Evolutionary conservation across 1,140 invertebrate species (phyloP).

Genomic region (Arctopsyche grandis): DNA sequence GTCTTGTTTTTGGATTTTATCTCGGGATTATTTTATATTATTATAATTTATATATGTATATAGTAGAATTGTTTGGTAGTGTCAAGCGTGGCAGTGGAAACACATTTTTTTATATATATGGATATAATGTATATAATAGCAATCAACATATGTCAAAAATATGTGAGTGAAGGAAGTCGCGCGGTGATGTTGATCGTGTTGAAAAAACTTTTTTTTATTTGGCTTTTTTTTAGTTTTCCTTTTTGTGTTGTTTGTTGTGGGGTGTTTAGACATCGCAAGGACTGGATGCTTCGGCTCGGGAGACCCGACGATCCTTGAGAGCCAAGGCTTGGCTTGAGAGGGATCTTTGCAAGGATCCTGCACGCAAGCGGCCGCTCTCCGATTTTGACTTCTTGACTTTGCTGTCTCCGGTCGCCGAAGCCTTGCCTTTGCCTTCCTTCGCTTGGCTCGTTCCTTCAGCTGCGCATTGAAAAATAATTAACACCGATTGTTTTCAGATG

Average conservation of each 20-base stretch:
- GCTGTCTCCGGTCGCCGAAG: slow-evolving; percentile 62
- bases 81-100: too few species aligned
- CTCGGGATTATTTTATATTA: too few species aligned
- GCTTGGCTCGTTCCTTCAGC: slow-evolving; percentile 62
- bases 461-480: neutral
- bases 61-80: too few species aligned
- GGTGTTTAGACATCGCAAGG: slow-evolving; percentile 50
- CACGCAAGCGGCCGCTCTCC: slow-evolving; percentile 54
- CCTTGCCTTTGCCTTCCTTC: slow-evolving; percentile 65
- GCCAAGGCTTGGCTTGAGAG: slow-evolving; percentile 61
- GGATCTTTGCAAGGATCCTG: slow-evolving; percentile 58
- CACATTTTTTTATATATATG: too few species aligned
- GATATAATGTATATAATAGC: too few species aligned
- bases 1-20: too few species aligned
- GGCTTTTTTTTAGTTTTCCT: too few species aligned
- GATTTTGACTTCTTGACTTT: slow-evolving; percentile 66
- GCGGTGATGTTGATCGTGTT: too few species aligned
- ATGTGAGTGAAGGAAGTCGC: too few species aligned
- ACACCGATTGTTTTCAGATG: neutral
- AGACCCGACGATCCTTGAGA: slow-evolving; percentile 44
- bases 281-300: slow-evolving; percentile 43
- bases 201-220: too few species aligned
- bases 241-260: neutral
- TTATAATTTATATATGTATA: too few species aligned
- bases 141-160: too few species aligned